Base-by-base conservation (phyloP, 2,888 invertebrate genomes). In the Dicranocentrus wangi region DNA sequence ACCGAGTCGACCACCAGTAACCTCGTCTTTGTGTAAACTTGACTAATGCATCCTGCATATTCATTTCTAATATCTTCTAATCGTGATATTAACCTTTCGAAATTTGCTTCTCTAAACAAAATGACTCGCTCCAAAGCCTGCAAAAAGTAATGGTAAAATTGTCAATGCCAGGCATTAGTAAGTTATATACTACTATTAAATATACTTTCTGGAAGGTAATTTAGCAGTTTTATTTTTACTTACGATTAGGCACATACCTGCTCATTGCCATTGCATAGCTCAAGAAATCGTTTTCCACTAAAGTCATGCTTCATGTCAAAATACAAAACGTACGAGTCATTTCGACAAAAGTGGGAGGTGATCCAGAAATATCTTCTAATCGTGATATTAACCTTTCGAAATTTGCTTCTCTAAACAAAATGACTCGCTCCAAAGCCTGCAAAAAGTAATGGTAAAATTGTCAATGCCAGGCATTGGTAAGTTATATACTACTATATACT, bases 281-380 rank as follows among this genome's bases (percentile, higher is more conserved):
- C n/a, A 28, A 70, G 91, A 69, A 93, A 87, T 87, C 92, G 90
- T 1, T 89, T 88, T 1, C 91, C 91, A 78, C 90, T 91, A 88
- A 94, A 93, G 87, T 93, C 93, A 15, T 91, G 90, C 88, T 94
- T 94, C 0, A 94, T 93, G 87, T 96, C 95, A 51, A 96, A 89
- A 87, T 93, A 94, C 17, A 93, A 89, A 13, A 93, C 91, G 70
- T 90, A 88, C 76, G 89, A 89, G 66, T 90, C 88, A 23, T 88
- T 88, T 42, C 89, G 87, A 72, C 89, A 88, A 0, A 68, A 51
- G 23, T 60, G 70, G 53, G 92, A 89, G 13, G 92, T 89, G 65
- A 95, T 87, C 82, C 92, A 92, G 75, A 92, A 89, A 87, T n/a
- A n/a, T n/a, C n/a, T n/a, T n/a, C n/a, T n/a, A n/a, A n/a, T n/a